These are phyloP conservation scores for Rhinolophus sinicus DNA, from an alignment of 2,113 vertebrate genomes.

Conservation along the genomic window DNA sequence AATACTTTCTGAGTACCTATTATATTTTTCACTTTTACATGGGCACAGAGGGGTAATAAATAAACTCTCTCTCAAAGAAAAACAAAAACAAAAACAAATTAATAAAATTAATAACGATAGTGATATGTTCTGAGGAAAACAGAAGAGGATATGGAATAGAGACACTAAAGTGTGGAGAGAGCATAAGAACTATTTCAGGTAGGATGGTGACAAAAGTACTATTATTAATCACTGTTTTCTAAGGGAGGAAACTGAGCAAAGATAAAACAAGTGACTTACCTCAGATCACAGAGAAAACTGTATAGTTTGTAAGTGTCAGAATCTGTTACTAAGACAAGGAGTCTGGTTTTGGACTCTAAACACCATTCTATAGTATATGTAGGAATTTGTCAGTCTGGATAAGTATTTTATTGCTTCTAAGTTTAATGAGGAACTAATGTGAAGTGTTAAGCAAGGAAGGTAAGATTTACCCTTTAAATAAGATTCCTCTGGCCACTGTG, in stretches of 20 bases:
- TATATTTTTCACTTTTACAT: not conserved
- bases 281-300: not conserved
- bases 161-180: not conserved
- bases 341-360: not conserved
- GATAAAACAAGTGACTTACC: not conserved
- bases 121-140: not conserved
- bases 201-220: not conserved
- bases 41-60: not conserved
- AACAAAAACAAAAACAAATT: not conserved
- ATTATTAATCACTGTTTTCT: not conserved
- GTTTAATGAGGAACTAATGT: not conserved
- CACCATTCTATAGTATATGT: not conserved
- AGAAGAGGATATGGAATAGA: not conserved
- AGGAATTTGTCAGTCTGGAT: not conserved
- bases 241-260: not conserved
- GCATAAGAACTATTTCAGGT: not conserved
- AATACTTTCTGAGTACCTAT: not conserved
- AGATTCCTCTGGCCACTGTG: not conserved
- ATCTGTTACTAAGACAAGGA: not conserved
- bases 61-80: not conserved
- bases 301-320: not conserved
- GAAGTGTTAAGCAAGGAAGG: not conserved
- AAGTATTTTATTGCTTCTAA: constrained; percentile 27
- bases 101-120: not conserved
- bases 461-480: not conserved